Evolutionary conservation across 30 jellyfish, hydroid and myxozoan genomes (phyloP).

Genomic region (Mastigias papua): DNA sequence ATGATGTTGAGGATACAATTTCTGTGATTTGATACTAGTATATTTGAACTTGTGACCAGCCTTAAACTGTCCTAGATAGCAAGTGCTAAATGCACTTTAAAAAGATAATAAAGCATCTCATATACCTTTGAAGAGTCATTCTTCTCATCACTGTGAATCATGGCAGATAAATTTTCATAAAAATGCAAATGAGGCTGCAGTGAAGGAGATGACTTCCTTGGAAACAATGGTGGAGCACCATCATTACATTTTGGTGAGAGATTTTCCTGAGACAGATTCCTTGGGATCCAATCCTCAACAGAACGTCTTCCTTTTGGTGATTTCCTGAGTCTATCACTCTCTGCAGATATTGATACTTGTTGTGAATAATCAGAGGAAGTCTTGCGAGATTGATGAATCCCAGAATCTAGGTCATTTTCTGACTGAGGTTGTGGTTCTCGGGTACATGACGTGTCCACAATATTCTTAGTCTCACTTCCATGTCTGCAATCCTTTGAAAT

Average conservation of each 20-base stretch:
- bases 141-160: not conserved
- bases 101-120: no score
- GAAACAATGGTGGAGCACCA: conserved; percentile 8
- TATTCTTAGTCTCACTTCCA: not conserved
- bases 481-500: not conserved
- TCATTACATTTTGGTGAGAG: not conserved
- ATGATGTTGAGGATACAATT: no score
- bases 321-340: not conserved
- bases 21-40: no score
- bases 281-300: conserved; percentile 34
- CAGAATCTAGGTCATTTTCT: not conserved
- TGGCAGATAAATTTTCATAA: not conserved
- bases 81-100: no score
- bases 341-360: not conserved
- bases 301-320: conserved; percentile 5
- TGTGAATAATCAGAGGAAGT: not conserved
- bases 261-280: not conserved
- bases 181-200: not conserved
- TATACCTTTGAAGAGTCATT: not conserved
- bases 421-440: not conserved
- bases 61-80: no score
- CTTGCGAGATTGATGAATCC: not conserved
- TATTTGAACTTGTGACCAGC: no score
- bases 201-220: not conserved
- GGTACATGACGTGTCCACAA: not conserved